Conservation (phyloP, 2,113 vertebrate species). For the Xenotilapia leptura region DNA sequence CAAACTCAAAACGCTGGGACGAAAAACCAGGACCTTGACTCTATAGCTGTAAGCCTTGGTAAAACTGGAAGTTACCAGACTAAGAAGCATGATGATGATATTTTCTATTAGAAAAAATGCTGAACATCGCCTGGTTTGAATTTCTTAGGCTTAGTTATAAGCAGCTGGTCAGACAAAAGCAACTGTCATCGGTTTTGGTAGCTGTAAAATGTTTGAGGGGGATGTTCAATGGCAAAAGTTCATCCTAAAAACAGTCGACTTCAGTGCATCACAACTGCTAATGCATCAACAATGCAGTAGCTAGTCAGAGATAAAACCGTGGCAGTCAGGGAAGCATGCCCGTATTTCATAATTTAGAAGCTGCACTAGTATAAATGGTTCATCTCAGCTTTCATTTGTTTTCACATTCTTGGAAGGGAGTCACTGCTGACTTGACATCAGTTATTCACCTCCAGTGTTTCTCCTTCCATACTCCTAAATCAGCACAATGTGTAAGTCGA, state of each 20-base stretch:
- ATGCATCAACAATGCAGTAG: neutral
- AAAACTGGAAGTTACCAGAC: neutral
- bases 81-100: neutral
- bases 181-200: neutral
- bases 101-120: neutral
- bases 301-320: neutral
- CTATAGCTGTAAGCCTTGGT: neutral
- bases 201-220: neutral
- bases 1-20: neutral
- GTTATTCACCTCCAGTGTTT: slow-evolving; percentile 16
- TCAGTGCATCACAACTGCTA: neutral
- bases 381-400: slow-evolving; percentile 24
- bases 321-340: neutral
- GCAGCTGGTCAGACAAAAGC: neutral
- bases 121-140: neutral
- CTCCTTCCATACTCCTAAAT: slow-evolving; percentile 29
- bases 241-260: neutral
- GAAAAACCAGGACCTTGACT: neutral
- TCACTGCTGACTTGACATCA: slow-evolving; percentile 35
- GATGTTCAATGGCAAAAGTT: neutral
- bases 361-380: neutral
- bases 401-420: slow-evolving; percentile 25
- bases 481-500: slow-evolving; percentile 1
- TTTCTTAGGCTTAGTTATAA: neutral
- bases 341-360: neutral